phyloP scores from a whole-genome alignment of 2,113 vertebrate species.

The Hemibagrus wyckioides region DNA sequence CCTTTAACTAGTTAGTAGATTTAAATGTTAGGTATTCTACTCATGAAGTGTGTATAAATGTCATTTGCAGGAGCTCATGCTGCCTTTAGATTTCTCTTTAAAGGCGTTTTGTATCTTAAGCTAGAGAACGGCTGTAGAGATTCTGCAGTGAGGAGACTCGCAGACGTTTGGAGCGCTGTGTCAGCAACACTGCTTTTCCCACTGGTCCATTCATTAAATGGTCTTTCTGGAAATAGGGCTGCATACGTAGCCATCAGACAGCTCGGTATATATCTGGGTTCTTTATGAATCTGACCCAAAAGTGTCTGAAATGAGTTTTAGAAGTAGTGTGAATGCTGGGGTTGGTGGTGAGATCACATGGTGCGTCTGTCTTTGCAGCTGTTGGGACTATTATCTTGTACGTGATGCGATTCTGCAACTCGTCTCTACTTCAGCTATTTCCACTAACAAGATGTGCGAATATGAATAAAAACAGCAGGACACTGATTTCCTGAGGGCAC shows the following conservation, averaged over 20 bases:
- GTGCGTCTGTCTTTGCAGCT: background rate
- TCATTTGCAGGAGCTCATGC: background rate
- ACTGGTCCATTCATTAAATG: conserved; percentile 53
- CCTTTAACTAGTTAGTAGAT: background rate
- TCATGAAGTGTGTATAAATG: background rate
- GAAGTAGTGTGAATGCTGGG: conserved; percentile 18
- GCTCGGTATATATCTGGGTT: conserved; percentile 50
- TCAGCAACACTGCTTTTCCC: conserved; percentile 56
- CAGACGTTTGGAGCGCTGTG: conserved; percentile 49
- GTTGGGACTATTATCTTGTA: background rate
- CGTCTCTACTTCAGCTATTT: background rate
- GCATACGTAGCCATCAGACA: conserved; percentile 31
- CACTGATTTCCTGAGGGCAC: background rate
- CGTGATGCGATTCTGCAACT: background rate
- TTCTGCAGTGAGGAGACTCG: conserved; percentile 42
- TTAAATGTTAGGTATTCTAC: background rate
- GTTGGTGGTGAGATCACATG: background rate
- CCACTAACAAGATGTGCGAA: background rate
- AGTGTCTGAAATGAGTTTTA: conserved; percentile 55
- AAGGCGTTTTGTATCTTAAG: conserved; percentile 20
- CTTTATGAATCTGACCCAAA: conserved; percentile 56
- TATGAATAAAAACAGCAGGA: background rate
- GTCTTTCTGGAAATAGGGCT: conserved; percentile 56
- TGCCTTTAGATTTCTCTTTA: background rate
- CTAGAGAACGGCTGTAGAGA: conserved; percentile 16